Conservation (phyloP, 2,113 vertebrate genomes). For the Macheiramphus alcinus region DNA sequence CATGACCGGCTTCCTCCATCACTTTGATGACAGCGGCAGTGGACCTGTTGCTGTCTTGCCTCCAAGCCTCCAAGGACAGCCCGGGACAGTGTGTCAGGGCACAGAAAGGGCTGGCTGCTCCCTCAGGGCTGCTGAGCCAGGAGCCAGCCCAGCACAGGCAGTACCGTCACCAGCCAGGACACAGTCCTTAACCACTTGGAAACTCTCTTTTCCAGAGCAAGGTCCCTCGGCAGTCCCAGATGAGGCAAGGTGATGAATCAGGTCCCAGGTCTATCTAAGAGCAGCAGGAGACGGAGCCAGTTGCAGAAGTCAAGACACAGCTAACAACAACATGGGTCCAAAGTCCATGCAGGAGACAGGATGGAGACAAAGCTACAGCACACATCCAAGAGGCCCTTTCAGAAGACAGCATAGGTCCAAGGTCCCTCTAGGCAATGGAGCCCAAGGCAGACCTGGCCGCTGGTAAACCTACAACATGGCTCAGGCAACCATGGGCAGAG, state of each 20-base stretch:
- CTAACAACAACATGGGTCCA: neutral
- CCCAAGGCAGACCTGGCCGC: neutral
- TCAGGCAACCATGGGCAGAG: neutral
- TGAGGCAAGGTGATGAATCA: neutral
- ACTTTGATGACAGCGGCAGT: neutral
- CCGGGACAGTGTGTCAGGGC: neutral
- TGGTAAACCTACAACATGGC: neutral
- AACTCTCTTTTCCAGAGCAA: neutral
- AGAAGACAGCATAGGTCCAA: neutral
- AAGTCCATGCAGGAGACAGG: neutral
- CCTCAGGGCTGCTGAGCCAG: neutral
- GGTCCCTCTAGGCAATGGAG: neutral
- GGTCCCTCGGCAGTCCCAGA: neutral
- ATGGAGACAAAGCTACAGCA: neutral
- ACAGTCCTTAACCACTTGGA: neutral
- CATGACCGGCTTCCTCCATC: neutral
- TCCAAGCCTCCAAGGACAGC: neutral
- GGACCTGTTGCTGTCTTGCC: neutral
- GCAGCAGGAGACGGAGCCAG: neutral
- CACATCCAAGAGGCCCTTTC: neutral
- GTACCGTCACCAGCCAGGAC: neutral
- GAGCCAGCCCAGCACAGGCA: neutral
- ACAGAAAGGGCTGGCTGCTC: neutral
- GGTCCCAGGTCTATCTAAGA: neutral
- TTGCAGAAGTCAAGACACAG: neutral